Base-by-base conservation (phyloP, 2,113 vertebrate species). In the Aleadryas rufinucha region DNA sequence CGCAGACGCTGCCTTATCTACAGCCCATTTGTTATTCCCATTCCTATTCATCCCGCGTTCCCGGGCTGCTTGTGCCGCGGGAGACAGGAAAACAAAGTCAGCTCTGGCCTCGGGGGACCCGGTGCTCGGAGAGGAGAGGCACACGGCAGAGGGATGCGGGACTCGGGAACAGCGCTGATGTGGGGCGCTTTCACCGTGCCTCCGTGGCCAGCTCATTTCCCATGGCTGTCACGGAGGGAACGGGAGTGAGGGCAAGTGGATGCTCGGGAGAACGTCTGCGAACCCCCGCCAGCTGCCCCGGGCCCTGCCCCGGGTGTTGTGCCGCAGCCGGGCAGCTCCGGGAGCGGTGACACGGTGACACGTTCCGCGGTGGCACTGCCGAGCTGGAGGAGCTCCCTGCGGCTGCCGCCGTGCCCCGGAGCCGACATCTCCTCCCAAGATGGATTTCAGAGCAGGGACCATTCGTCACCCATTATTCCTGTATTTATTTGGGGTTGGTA, bases 21-120 rank as follows among this genome's bases (percentile, higher is more conserved):
- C 61, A 21, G 24, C 61, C 50, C 77, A 42, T 89, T 94, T 95
- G 42, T 83, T 86, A 93, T 86, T 69, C 84, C 84, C 63, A 60
- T 77, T 87, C 63, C 84, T 45, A 87, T 87, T 90, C 77, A 11
- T 45, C 37, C 47, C 16, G 41, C 72, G 64, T 81, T 85, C 89
- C 52, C 66, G 42, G 23, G 13, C 92, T 93, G 87, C 64, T 76
- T 71, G 66, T 89, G 89, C 87, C 27, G 6, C 63, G 9, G 64
- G 91, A 96, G 84, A 49, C 56, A 27, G 84, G 87, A 86, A 74
- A 89, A 91, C 64, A 84, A 78, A 95, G 92, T 76, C 93, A 49
- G 59, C 64, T 31, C 60, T 45, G 76, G 84, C 87, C 92, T 69
- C 85, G 10, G 76, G 84, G 87, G 85, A 68, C 50, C 30, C 53